Evolutionary conservation across 2,888 invertebrate species (phyloP).

Genomic region (Brenthis daphne): DNA sequence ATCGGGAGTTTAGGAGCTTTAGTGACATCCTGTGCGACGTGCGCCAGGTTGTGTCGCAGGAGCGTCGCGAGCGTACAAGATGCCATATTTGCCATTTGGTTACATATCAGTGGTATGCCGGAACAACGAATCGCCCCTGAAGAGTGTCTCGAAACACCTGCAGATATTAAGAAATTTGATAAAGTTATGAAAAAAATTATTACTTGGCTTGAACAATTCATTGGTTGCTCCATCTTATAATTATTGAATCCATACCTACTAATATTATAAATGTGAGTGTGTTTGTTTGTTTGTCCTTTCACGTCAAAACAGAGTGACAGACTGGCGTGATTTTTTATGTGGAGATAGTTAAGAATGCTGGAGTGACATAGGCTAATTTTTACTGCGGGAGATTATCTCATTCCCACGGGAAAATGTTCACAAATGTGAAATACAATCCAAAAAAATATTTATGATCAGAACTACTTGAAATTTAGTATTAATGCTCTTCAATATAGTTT

Average conservation of each 20-base stretch:
- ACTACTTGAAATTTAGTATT: too few relatives aligned
- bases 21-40: slow-evolving; percentile 57
- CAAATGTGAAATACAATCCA: too few relatives aligned
- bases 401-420: too few relatives aligned
- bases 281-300: too few relatives aligned
- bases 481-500: too few relatives aligned
- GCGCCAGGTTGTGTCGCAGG: slow-evolving; percentile 68
- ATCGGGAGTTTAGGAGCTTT: slow-evolving; percentile 62
- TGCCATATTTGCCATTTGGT: slow-evolving; percentile 72
- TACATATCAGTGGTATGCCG: slow-evolving; percentile 65
- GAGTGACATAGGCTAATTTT: too few relatives aligned
- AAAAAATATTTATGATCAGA: too few relatives aligned
- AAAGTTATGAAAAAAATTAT: slow-evolving; percentile 63
- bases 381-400: too few relatives aligned
- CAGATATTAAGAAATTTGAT: slow-evolving; percentile 57
- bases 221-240: slow-evolving; percentile 44
- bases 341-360: too few relatives aligned
- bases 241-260: neutral
- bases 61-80: slow-evolving; percentile 60
- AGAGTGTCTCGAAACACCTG: slow-evolving; percentile 67
- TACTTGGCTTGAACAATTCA: slow-evolving; percentile 67
- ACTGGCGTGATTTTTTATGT: too few relatives aligned
- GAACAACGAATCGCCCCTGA: slow-evolving; percentile 70
- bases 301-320: too few relatives aligned
- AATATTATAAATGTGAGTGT: too few relatives aligned